Evolutionary conservation across 2,888 invertebrate species (phyloP), one percentile per base, ranked within the genome.

Genomic region (Fragum fragum): DNA sequence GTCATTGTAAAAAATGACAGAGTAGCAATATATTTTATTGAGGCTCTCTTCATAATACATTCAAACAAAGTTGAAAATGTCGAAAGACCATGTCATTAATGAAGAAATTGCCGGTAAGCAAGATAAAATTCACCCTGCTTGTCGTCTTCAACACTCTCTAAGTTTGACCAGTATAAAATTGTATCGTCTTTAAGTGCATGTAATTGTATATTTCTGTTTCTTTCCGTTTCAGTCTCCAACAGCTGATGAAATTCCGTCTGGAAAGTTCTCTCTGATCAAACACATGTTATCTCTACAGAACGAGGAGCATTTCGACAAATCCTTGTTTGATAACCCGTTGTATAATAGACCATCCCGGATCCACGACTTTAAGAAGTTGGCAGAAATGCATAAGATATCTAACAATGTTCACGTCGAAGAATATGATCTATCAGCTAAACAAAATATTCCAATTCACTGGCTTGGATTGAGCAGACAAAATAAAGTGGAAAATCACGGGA

Each of bases 371-470:
- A 61, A 71, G 39, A 70, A 68, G 21, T 21, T 79, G 23, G 77
- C 71, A 0, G 83, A 73, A 16, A 73, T 73, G 47, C 83, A 80
- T 53, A 76, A 42, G 66, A 66, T 83, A 39, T 69, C 77, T n/a
- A 57, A 73, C 26, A 36, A 52, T 18, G 21, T 21, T 59, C 21
- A 57, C 18, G 29, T 73, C 0, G 72, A 72, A 36, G 36, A 59
- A 26, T 83, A 79, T 72, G 79, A 83, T 68, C 53, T 79, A 9
- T 83, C 83, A 0, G 68, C 32, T 2, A 83, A 83, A 28, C 83
- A 83, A 36, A 83, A 80, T 53, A 83, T 83, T 61, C 83, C 83
- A 52, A 71, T 83, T n/a, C 76, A 79, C 18, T 83, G 83, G 83
- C 61, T 83, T 14, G 76, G 83, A 6, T 61, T 83, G 61, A 66